Conservation (phyloP, 1,140 invertebrate genomes). For the Tetramorium simillimum region DNA sequence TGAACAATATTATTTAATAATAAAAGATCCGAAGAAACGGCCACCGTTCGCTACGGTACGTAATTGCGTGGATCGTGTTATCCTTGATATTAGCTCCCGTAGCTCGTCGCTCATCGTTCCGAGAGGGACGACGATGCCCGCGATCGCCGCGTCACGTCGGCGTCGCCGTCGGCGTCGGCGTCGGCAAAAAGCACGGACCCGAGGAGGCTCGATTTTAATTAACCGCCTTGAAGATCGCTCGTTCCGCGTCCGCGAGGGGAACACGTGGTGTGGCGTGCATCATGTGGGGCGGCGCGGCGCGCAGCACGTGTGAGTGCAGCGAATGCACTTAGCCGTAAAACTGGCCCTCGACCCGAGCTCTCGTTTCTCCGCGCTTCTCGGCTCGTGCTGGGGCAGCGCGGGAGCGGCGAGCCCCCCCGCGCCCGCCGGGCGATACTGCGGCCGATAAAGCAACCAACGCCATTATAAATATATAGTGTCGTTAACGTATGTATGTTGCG, state of each 20-base stretch:
- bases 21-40: neutral
- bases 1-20: neutral
- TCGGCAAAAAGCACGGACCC: neutral
- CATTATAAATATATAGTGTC: constrained; percentile 54
- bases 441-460: constrained; percentile 39
- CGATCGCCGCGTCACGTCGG: too few species aligned
- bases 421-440: constrained; percentile 30
- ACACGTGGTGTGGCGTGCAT: neutral
- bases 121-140: neutral
- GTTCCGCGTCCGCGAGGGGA: neutral
- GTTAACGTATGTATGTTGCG: constrained; percentile 48
- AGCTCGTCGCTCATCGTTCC: neutral
- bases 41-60: neutral
- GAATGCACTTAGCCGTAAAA: constrained; percentile 61
- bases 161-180: too few species aligned
- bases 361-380: constrained; percentile 23
- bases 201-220: constrained; percentile 43
- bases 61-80: neutral
- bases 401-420: neutral
- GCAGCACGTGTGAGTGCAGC: constrained; percentile 43
- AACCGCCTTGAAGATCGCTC: neutral
- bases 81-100: neutral
- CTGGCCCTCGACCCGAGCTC: constrained; percentile 17
- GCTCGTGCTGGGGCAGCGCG: constrained; percentile 15
- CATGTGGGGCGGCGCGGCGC: neutral